Conservation (phyloP, 2,888 invertebrate genomes). For the Drosophila putrida region DNA sequence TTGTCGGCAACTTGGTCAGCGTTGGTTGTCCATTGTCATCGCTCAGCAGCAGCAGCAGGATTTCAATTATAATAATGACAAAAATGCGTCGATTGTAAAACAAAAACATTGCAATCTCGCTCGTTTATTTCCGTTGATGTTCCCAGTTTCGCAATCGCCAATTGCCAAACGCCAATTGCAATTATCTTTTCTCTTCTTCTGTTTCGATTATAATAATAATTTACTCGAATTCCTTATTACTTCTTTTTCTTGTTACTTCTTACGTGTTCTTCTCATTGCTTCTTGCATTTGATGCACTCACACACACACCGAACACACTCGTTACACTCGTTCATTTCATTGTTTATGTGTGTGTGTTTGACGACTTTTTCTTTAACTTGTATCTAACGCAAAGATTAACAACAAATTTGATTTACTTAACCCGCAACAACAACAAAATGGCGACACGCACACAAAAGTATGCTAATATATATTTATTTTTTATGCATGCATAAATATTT, state of each 20-base stretch:
- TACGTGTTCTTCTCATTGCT: conserved; percentile 32
- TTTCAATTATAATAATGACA: conserved; percentile 87
- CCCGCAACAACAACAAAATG: background rate
- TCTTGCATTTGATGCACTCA: conserved; percentile 50
- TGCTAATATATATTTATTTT: conserved; percentile 67
- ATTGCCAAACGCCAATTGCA: conserved; percentile 36
- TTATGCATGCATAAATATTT: conserved; percentile 73
- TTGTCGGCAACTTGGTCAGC: conserved; percentile 73
- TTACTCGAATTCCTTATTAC: conserved; percentile 4
- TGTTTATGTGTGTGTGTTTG: conserved; percentile 35
- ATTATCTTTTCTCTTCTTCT: conserved; percentile 5
- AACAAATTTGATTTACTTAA: conserved; percentile 20
- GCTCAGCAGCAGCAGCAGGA: conserved; percentile 77
- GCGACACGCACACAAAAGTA: conserved; percentile 46
- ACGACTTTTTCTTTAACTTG: conserved; percentile 23
- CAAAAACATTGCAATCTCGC: conserved; percentile 90
- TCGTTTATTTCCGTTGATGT: conserved; percentile 45
- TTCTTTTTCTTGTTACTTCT: conserved; percentile 9
- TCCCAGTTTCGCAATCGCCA: conserved; percentile 42
- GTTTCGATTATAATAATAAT: conserved; percentile 6
- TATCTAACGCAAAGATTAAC: conserved; percentile 26
- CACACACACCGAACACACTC: conserved; percentile 17
- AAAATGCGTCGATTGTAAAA: conserved; percentile 88
- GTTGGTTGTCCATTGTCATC: conserved; percentile 78
- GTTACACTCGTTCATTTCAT: conserved; percentile 29